Evolutionary conservation across 2,888 invertebrate genomes (phyloP).

Genomic region (Polyommatus icarus): DNA sequence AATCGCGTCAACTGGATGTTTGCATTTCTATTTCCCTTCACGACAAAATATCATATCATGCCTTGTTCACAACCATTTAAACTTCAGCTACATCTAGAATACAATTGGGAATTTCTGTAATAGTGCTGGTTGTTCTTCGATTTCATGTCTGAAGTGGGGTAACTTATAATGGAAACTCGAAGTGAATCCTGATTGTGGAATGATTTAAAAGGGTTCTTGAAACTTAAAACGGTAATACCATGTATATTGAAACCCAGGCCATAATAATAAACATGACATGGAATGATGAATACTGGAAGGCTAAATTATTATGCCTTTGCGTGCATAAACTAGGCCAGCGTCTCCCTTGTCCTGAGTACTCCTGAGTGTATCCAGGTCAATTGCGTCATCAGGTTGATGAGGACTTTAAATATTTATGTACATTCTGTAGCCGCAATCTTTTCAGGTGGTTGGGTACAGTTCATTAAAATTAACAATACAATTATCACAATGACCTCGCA

Average conservation of each 20-base stretch:
- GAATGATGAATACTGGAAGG: not conserved
- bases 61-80: not conserved
- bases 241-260: not conserved
- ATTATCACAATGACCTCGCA: not conserved
- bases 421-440: not conserved
- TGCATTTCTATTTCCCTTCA: not conserved
- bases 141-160: not conserved
- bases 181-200: not conserved
- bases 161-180: not conserved
- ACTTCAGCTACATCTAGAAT: not conserved
- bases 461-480: not conserved
- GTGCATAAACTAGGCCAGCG: not conserved
- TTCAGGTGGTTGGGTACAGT: not conserved
- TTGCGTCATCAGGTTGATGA: not conserved
- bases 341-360: not conserved
- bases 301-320: not conserved
- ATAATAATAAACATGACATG: not conserved
- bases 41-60: not conserved
- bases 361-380: constrained; percentile 6
- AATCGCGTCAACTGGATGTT: constrained; percentile 8
- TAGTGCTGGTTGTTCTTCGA: not conserved
- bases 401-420: constrained; percentile 11
- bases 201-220: not conserved
- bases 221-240: not conserved
- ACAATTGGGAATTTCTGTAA: not conserved